These are phyloP conservation scores for Spongilla lacustris DNA, from an alignment of 37 sponge, comb jelly and placozoan genomes.

Conservation along the genomic window DNA sequence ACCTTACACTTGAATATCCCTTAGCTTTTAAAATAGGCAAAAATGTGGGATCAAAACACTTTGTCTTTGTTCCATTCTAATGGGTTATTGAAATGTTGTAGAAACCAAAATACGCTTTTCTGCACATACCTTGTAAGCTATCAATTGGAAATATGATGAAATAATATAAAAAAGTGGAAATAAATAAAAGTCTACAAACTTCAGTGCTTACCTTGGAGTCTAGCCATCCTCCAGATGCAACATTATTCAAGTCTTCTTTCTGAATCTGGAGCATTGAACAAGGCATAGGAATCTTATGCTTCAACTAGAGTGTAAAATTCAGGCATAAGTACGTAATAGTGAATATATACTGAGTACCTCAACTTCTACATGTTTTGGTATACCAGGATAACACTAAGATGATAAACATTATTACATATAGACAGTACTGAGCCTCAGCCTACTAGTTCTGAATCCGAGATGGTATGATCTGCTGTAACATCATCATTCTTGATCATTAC, in stretches of 20 bases:
- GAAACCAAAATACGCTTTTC: background rate
- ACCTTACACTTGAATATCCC: background rate
- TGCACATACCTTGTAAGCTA: background rate
- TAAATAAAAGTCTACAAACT: background rate
- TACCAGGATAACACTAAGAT: conserved; percentile 1
- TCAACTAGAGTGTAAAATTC: background rate
- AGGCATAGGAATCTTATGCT: conserved; percentile 1
- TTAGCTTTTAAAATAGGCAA: background rate
- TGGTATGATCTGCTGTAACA: conserved; percentile 1
- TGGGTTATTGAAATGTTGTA: background rate
- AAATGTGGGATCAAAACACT: background rate
- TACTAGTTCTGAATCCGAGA: background rate
- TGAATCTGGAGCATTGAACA: background rate
- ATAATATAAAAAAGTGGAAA: background rate
- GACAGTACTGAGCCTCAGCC: conserved; percentile 1
- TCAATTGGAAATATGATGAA: background rate
- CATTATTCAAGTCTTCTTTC: background rate
- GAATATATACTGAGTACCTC: background rate
- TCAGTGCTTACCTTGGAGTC: conserved; percentile 1
- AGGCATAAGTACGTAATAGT: conserved; percentile 1
- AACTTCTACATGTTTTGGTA: background rate
- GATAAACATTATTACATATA: background rate
- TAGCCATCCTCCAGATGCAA: conserved; percentile 1
- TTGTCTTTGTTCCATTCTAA: background rate
- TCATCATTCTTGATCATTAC: background rate